phyloP scores from a whole-genome alignment of 2,888 invertebrate genomes.

The Craniophora ligustri region DNA sequence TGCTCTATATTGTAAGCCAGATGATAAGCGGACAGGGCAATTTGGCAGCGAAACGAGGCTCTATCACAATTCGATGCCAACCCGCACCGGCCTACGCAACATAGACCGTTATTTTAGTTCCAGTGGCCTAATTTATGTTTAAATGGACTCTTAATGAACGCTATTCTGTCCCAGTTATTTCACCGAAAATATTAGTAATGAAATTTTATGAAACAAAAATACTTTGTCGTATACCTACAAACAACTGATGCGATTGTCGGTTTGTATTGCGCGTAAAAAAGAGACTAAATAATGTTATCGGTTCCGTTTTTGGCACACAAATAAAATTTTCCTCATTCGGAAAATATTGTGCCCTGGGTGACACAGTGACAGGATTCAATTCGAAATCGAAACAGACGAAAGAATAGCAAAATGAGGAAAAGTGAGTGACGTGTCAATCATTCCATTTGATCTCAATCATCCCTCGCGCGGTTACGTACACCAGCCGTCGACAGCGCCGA shows the following conservation, averaged over 20 bases:
- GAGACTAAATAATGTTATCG: constrained; percentile 32
- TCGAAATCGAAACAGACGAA: constrained; percentile 42
- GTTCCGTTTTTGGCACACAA: constrained; percentile 22
- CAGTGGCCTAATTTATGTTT: constrained; percentile 76
- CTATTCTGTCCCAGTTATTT: constrained; percentile 56
- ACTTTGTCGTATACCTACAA: constrained; percentile 29
- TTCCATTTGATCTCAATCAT: constrained; percentile 52
- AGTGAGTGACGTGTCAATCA: constrained; percentile 44
- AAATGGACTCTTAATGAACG: constrained; percentile 66
- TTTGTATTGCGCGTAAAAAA: constrained; percentile 32
- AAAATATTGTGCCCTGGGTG: constrained; percentile 33
- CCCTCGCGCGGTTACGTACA: constrained; percentile 33
- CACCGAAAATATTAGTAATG: constrained; percentile 49
- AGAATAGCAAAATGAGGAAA: constrained; percentile 41
- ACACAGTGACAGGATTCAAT: constrained; percentile 28
- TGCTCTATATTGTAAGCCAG: constrained; percentile 73
- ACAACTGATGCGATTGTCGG: constrained; percentile 24
- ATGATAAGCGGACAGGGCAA: constrained; percentile 84
- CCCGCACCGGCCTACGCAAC: constrained; percentile 68
- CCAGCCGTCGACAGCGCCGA: constrained; percentile 34
- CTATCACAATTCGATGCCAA: constrained; percentile 81
- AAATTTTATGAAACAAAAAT: constrained; percentile 48
- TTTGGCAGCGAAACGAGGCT: constrained; percentile 79
- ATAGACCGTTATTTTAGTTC: constrained; percentile 73
- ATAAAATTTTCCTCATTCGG: constrained; percentile 32